phyloP scores from a whole-genome alignment of 2,888 invertebrate genomes.

The Tigriopus californicus region DNA sequence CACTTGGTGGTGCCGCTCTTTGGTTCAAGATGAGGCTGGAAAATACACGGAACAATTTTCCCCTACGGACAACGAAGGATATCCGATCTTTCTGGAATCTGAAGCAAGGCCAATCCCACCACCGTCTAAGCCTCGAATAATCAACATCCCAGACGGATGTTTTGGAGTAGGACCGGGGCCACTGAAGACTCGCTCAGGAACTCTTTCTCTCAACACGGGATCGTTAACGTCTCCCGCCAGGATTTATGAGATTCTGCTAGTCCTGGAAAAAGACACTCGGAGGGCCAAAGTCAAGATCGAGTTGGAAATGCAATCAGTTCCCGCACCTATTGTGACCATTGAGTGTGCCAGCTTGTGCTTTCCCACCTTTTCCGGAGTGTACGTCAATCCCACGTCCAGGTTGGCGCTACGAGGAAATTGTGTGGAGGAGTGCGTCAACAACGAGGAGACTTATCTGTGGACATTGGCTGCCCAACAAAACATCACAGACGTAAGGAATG shows the following conservation, averaged over 20 bases:
- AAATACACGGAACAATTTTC: constrained; percentile 2
- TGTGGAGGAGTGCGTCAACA: constrained; percentile 12
- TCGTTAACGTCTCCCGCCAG: constrained; percentile 3
- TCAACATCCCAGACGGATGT: constrained; percentile 7
- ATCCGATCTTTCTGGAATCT: background rate
- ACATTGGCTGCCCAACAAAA: background rate
- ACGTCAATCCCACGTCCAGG: constrained; percentile 16
- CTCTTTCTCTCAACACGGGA: background rate
- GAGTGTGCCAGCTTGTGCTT: constrained; percentile 5
- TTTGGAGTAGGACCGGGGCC: constrained; percentile 11
- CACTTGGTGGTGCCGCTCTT: constrained; percentile 11
- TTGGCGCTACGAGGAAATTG: constrained; percentile 16
- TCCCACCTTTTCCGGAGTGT: background rate
- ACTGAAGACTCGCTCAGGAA: background rate
- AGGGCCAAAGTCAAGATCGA: background rate
- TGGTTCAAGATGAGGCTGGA: background rate
- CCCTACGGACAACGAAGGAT: background rate
- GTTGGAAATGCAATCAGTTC: background rate
- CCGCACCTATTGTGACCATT: constrained; percentile 2
- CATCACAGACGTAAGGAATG: background rate
- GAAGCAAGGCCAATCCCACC: background rate
- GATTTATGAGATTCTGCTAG: constrained; percentile 6
- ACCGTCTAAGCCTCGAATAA: background rate
- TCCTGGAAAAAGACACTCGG: constrained; percentile 3
- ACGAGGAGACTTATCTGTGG: constrained; percentile 5